Evolutionary conservation across 92 coral and sea anemone genomes (phyloP).

Genomic region (Parazoanthus darwini): DNA sequence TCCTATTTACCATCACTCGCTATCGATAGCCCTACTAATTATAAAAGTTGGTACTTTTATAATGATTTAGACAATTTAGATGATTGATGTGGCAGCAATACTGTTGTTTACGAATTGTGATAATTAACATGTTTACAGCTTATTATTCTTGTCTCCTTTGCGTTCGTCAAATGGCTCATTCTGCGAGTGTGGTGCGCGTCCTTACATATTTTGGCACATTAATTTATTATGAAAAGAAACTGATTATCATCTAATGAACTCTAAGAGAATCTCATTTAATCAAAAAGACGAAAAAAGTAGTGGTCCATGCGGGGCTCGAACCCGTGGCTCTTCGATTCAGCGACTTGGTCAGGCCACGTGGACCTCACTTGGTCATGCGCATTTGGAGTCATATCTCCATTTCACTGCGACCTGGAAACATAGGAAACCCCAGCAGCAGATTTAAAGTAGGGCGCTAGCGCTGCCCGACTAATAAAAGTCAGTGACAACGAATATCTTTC

Average conservation of each 20-base stretch:
- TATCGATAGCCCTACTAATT: conserved; percentile 28
- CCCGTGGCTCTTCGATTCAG: conserved; percentile 39
- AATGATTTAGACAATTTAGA: conserved; percentile 26
- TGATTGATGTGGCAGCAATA: conserved; percentile 29
- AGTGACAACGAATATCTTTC: conserved; percentile 32
- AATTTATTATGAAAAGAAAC: conserved; percentile 25
- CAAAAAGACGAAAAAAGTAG: conserved; percentile 30
- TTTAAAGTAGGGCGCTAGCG: conserved; percentile 36
- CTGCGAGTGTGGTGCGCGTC: conserved; percentile 33
- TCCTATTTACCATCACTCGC: conserved; percentile 28
- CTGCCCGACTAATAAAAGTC: conserved; percentile 38
- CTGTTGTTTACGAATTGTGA: conserved; percentile 28
- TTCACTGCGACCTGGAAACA: conserved; percentile 38
- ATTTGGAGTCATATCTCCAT: conserved; percentile 37
- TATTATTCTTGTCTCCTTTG: conserved; percentile 28
- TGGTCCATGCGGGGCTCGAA: conserved; percentile 40
- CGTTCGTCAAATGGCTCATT: conserved; percentile 30
- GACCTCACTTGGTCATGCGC: conserved; percentile 39
- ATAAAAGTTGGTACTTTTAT: conserved; percentile 26
- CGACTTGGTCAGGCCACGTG: conserved; percentile 38
- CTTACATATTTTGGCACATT: conserved; percentile 28
- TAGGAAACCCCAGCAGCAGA: conserved; percentile 39
- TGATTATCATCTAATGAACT: conserved; percentile 27
- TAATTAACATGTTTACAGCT: conserved; percentile 27
- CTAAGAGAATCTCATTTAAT: conserved; percentile 27